Base-by-base conservation (phyloP, 2,888 invertebrate genomes). In the Drosophila bunnanda region DNA sequence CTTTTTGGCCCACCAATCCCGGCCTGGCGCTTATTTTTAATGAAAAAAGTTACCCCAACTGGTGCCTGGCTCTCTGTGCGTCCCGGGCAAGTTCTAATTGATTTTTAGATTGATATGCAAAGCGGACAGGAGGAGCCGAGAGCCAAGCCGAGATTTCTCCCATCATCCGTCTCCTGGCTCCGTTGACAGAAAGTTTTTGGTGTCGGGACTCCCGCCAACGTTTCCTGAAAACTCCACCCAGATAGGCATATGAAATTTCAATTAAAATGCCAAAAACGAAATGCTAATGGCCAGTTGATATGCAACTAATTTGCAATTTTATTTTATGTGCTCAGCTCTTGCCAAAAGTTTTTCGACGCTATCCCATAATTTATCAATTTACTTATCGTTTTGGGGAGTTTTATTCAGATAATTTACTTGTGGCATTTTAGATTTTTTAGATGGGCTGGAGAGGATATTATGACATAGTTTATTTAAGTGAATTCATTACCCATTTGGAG, bases 21-120 rank as follows among this genome's bases (percentile, higher is more conserved):
- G 56, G 32, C 58, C 54, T 30, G 50, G 58, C 70, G 87, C 89
- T 88, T 82, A 83, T 76, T 83, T 88, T 83, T 88, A 83, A 83
- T 83, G 82, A 83, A 76, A 75, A 75, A 75, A 75, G 74, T 75
- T 75, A 15, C 43, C 53, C 34, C 54, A 44, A 61, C 72, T 41
- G 72, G 39, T 36, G 17, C 64, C 64, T 12, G 25, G 44, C 46
- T 64, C 58, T 38, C 46, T 43, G 64, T 64, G 64, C 69, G 78
- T 80, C 84, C 55, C 82, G 55, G 62, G 79, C 76, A 87, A 85
- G 79, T 84, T 89, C 89, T 89, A 86, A 86, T 89, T 86, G 85
- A 86, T 86, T 89, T 86, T 88, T 75, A 88, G 88, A 86, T 86
- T 86, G 89, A 86, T 89, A 86, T 89, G 85, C 85, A 89, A 86